These are phyloP conservation scores for Hyla sarda DNA, from an alignment of 2,113 vertebrate genomes.

Conservation along the genomic window DNA sequence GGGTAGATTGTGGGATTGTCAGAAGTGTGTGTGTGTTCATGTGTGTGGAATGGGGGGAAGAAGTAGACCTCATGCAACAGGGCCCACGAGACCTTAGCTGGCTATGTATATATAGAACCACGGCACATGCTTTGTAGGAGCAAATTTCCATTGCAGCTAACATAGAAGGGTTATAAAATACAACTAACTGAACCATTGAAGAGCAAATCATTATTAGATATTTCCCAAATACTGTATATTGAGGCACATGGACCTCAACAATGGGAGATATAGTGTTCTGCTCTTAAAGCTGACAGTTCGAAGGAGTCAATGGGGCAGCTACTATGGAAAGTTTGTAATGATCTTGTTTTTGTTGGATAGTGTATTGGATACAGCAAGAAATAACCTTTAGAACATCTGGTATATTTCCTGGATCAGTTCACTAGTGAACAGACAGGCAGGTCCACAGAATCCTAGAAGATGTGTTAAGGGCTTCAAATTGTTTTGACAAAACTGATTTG, in stretches of 20 bases:
- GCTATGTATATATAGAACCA: no score
- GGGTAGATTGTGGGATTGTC: no score
- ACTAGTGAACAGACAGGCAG: slow-evolving; percentile 28
- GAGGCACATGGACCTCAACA: background rate
- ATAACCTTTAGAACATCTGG: slow-evolving; percentile 60
- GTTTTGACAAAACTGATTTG: slow-evolving; percentile 63
- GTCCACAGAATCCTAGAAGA: slow-evolving; percentile 56
- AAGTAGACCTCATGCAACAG: no score
- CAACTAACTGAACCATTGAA: background rate
- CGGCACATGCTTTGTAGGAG: no score
- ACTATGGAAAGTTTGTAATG: slow-evolving; percentile 42
- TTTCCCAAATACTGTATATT: background rate
- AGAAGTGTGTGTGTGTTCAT: no score
- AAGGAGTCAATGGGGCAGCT: slow-evolving; percentile 21
- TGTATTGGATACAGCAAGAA: slow-evolving; percentile 36
- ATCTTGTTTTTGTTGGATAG: slow-evolving; percentile 52
- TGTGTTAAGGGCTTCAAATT: slow-evolving; percentile 60
- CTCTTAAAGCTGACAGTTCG: slow-evolving; percentile 24
- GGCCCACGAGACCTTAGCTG: no score
- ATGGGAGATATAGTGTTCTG: background rate
- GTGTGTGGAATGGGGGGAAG: no score
- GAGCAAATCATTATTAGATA: background rate
- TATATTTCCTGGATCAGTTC: slow-evolving; percentile 57
- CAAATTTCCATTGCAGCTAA: no score
- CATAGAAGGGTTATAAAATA: background rate